These are phyloP conservation scores for Manis crassicaudata DNA, from an alignment of 2,797 vertebrate species.

Conservation along the genomic window DNA sequence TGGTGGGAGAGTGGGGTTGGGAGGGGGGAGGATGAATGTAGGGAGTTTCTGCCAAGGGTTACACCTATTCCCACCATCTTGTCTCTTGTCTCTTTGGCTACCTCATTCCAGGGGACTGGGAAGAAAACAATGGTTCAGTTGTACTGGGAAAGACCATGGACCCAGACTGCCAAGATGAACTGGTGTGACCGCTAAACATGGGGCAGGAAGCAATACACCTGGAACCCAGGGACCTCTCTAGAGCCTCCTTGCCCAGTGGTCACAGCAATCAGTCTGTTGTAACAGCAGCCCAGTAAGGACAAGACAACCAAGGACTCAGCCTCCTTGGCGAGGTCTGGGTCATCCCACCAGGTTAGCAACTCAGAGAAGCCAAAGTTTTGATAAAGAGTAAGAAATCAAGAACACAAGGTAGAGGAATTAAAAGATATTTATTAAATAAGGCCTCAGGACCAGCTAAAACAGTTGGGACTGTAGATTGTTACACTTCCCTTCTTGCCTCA, in stretches of 20 bases:
- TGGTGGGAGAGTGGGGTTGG: fast-evolving
- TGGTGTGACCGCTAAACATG: neutral
- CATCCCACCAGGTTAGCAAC: neutral
- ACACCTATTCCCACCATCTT: neutral
- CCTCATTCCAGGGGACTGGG: neutral
- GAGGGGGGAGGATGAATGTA: neutral
- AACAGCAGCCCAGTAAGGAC: neutral
- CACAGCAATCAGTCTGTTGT: neutral
- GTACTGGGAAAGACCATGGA: neutral
- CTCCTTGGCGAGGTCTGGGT: neutral
- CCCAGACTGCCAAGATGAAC: neutral
- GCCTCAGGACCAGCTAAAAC: neutral
- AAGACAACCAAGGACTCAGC: neutral
- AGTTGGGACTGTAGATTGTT: neutral
- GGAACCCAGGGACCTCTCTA: neutral
- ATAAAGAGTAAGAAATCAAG: neutral
- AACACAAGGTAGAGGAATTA: neutral
- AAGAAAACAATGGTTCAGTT: neutral
- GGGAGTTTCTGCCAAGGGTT: neutral
- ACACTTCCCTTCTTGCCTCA: neutral
- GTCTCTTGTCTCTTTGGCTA: neutral
- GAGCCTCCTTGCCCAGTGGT: neutral
- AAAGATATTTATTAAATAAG: neutral
- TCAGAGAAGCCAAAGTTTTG: neutral
- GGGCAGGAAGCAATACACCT: neutral